Conservation (phyloP, 1,140 invertebrate genomes). For the Riptortus pedestris region DNA sequence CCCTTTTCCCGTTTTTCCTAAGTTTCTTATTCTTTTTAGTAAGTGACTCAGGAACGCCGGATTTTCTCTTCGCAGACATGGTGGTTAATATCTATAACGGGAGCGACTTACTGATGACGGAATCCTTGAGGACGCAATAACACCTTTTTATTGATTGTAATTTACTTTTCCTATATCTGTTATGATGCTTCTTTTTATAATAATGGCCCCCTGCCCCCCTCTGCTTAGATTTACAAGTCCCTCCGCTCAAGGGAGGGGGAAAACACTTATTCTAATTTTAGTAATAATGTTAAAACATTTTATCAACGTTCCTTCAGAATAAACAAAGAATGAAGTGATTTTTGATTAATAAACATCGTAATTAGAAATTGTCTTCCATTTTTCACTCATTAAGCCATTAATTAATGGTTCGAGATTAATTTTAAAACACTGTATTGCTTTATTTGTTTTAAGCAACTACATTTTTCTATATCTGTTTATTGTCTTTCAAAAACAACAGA, state of each 20-base stretch:
- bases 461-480: too few species aligned
- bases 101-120: neutral
- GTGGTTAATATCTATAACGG: neutral
- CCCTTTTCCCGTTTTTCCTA: slow-evolving; percentile 28
- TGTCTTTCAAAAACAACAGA: too few species aligned
- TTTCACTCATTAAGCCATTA: too few species aligned
- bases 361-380: too few species aligned
- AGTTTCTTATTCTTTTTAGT: slow-evolving; percentile 18
- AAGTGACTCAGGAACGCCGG: slow-evolving; percentile 15
- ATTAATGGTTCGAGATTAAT: too few species aligned
- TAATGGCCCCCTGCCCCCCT: slow-evolving; percentile 17
- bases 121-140: slow-evolving; percentile 12
- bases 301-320: too few species aligned
- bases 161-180: slow-evolving; percentile 12
- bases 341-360: too few species aligned
- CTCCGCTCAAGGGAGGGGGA: neutral
- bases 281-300: too few species aligned
- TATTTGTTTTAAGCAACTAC: too few species aligned
- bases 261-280: too few species aligned
- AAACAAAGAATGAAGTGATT: too few species aligned
- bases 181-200: slow-evolving; percentile 21
- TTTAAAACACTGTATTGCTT: too few species aligned
- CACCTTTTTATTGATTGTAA: slow-evolving; percentile 19
- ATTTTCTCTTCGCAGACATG: slow-evolving; percentile 27
- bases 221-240: slow-evolving; percentile 8